Evolutionary conservation across 2,113 vertebrate species (phyloP).

Genomic region (Aix galericulata): DNA sequence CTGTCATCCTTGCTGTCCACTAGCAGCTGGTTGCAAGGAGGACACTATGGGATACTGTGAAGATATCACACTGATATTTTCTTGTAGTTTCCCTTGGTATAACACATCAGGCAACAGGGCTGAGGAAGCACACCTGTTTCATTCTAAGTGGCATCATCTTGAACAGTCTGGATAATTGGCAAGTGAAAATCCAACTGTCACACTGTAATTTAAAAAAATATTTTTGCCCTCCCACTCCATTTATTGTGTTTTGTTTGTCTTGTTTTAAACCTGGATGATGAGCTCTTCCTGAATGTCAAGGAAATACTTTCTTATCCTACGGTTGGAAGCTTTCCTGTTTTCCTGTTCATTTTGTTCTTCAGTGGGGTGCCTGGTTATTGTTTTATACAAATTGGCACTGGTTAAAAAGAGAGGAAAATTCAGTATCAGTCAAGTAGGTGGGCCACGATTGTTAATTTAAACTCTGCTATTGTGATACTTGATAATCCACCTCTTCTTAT

Average conservation of each 20-base stretch:
- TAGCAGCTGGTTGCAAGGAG: background rate
- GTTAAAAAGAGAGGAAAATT: background rate
- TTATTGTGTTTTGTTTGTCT: background rate
- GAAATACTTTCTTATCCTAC: background rate
- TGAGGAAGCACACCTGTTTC: background rate
- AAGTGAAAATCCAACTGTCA: background rate
- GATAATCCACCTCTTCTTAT: background rate
- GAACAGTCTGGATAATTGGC: background rate
- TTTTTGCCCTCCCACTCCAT: background rate
- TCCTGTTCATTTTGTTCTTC: background rate
- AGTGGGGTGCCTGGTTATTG: rapidly evolving
- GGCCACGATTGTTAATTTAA: background rate
- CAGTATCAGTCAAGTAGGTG: rapidly evolving
- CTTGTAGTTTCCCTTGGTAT: background rate
- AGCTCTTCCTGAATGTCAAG: background rate
- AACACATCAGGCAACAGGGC: too few species aligned
- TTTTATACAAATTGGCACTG: background rate
- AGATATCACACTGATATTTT: background rate
- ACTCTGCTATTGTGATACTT: background rate
- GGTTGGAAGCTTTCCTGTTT: background rate
- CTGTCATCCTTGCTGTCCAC: background rate
- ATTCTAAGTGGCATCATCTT: background rate
- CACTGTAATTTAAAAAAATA: background rate
- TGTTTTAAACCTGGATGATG: background rate
- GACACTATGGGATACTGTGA: background rate